Evolutionary conservation across 2,888 invertebrate species (phyloP).

Genomic region (Athalia rosae): DNA sequence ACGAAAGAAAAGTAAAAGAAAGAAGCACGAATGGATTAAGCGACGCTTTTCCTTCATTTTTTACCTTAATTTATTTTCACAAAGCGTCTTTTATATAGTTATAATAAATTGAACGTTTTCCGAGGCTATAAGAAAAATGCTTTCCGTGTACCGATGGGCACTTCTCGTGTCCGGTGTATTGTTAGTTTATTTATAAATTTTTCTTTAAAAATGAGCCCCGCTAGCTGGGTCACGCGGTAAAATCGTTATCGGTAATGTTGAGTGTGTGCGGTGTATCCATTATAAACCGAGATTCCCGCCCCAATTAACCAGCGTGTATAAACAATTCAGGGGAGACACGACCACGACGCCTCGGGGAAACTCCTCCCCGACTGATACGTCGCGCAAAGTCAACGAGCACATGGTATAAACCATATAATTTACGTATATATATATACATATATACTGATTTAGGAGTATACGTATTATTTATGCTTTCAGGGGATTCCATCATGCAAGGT

Average conservation of each 20-base stretch:
- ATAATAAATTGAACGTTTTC: no score
- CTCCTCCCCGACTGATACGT: not conserved
- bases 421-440: not conserved
- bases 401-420: constrained; percentile 10
- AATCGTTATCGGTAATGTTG: no score
- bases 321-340: constrained; percentile 19
- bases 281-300: not conserved
- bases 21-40: not conserved
- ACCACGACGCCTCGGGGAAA: constrained; percentile 8
- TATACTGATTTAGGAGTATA: no score
- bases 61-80: not conserved
- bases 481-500: no score
- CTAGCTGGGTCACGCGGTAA: no score
- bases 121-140: no score
- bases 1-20: not conserved
- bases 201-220: no score
- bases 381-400: constrained; percentile 8
- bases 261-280: not conserved
- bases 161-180: no score
- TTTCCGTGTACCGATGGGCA: no score
- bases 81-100: no score
- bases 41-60: not conserved
- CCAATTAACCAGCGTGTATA: constrained; percentile 2
- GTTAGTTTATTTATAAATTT: no score
- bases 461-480: no score